These are phyloP conservation scores for Arizona elegans DNA, from an alignment of 2,113 vertebrate genomes.

Conservation along the genomic window DNA sequence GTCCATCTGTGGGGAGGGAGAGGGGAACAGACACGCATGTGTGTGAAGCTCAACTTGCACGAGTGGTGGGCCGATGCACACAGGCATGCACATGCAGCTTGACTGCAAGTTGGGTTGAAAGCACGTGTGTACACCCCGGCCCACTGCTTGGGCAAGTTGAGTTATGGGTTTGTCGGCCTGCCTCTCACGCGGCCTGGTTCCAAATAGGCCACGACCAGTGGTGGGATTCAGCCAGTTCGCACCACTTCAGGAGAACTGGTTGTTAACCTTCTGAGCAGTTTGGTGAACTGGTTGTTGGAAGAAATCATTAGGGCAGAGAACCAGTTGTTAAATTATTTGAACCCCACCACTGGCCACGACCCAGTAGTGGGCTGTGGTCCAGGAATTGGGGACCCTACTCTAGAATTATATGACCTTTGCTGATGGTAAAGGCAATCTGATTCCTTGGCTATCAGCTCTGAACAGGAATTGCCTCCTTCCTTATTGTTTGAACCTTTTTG, in stretches of 20 bases:
- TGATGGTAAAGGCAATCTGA: background rate
- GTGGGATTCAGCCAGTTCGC: too few species aligned
- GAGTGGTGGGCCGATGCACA: fast-evolving
- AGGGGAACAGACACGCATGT: too few species aligned
- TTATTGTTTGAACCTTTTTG: background rate
- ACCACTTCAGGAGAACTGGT: too few species aligned
- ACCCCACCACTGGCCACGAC: too few species aligned
- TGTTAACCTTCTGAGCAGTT: too few species aligned
- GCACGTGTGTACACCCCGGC: background rate
- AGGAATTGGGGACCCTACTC: background rate
- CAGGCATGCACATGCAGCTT: background rate
- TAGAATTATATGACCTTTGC: background rate
- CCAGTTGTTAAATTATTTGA: too few species aligned
- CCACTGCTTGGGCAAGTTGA: background rate
- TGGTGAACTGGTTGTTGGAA: too few species aligned
- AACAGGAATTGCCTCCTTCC: background rate
- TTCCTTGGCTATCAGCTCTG: background rate
- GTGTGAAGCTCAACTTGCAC: background rate
- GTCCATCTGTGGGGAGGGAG: too few species aligned
- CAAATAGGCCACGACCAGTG: background rate
- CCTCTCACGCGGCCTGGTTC: background rate
- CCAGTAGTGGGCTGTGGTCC: background rate
- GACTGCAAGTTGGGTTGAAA: background rate
- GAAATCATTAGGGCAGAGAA: too few species aligned
- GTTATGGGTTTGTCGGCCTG: fast-evolving